Evolutionary conservation across 2,113 vertebrate genomes (phyloP), one percentile per base, ranked within the genome.

Genomic region (Bubo bubo): DNA sequence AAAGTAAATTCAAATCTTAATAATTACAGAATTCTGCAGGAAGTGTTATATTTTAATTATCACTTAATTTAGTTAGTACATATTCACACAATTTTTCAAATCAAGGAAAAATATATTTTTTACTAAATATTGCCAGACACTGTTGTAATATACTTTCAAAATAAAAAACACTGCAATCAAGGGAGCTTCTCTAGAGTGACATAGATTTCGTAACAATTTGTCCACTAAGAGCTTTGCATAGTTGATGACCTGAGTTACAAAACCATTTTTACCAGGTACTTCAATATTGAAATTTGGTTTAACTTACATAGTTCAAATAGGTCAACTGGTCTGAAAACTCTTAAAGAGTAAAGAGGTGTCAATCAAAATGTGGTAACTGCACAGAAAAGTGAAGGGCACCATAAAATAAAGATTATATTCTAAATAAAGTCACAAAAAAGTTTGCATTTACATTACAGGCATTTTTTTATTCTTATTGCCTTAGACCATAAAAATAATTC

Each of bases 21-120:
- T 55, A 39, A 72, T 55, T 47, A 37, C 14, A 75, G 37, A 88
- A 77, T 8, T 68, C 3, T 27, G 74, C 30, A 52, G 9, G 2
- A 77, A 39, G 8, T 12, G 26, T 13, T 74, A 8, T 10, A 68
- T 20, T 66, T 85, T 34, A 60, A 23, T 72, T 66, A 82, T 27
- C 4, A 66, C 2, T 37, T 63, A 41, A 67, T 82, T 75, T 62
- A 81, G 17, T 35, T 75, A 50, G 41, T 47, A 35, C 2, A 45
- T 14, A 72, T 3, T 37, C 8, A 72, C 19, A 59, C 3, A 15
- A 9, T 22, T 71, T 85, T 68, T 67, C 12, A 89, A 67, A 47
- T 18, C 0, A 5, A 49, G 45, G 9, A 43, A 52, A 72, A 17
- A 56, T 3, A 1, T 0, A 2, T 8, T 79, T 64, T 67, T 79